Evolutionary conservation across 2,888 invertebrate genomes (phyloP).

Genomic region (Tenthredo scrophulariae): DNA sequence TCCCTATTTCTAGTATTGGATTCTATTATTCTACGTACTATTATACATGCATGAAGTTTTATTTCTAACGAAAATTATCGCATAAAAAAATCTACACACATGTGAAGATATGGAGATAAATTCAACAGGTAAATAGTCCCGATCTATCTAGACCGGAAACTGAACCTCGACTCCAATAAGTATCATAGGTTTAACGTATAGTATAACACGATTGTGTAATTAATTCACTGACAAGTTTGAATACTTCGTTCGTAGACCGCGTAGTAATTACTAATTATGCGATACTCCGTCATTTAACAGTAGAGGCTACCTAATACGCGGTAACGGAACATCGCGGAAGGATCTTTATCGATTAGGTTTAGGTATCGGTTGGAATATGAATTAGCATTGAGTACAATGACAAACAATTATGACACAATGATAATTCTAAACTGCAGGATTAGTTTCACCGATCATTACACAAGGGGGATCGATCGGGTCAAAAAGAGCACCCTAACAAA

Average conservation of each 20-base stretch:
- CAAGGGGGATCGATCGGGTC: too few relatives aligned
- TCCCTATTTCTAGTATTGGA: not conserved
- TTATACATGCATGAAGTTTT: too few relatives aligned
- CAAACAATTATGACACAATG: not conserved
- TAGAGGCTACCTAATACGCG: constrained; percentile 5
- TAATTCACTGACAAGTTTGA: constrained; percentile 22
- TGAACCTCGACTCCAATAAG: not conserved
- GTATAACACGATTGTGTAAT: constrained; percentile 15
- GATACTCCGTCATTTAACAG: constrained; percentile 22
- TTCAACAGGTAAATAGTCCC: not conserved
- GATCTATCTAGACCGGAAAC: not conserved
- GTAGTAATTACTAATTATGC: constrained; percentile 34
- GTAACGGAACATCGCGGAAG: constrained; percentile 1
- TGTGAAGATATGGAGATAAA: not conserved
- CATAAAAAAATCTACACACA: not conserved
- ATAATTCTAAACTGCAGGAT: not conserved
- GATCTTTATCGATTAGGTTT: not conserved
- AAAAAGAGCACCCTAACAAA: too few relatives aligned
- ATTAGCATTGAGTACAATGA: not conserved
- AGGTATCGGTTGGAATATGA: not conserved
- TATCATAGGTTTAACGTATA: not conserved
- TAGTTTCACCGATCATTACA: too few relatives aligned
- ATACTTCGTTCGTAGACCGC: not conserved
- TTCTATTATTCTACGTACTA: not conserved
- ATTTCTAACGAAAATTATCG: not conserved